Conservation (phyloP, 2,113 vertebrate genomes). For the Scomber scombrus region DNA sequence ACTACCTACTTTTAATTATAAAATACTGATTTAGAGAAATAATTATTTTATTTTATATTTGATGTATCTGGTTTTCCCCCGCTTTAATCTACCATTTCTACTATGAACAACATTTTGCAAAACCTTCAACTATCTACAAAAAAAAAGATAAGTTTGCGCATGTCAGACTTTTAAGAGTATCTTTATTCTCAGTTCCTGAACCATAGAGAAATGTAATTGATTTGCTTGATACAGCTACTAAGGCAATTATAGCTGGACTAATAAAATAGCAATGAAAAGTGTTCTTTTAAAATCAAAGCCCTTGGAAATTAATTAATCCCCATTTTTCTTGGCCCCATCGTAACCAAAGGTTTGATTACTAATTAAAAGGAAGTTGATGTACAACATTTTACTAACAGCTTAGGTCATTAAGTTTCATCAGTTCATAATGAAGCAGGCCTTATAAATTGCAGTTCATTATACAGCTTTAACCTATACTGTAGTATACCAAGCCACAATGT, state of each 20-base stretch:
- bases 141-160: slow-evolving; percentile 28
- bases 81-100: not conserved
- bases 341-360: slow-evolving; percentile 45
- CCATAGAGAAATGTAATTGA: slow-evolving; percentile 62
- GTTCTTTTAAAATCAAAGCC: slow-evolving; percentile 68
- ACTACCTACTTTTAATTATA: not conserved
- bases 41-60: not conserved
- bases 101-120: slow-evolving; percentile 1
- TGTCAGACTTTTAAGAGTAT: slow-evolving; percentile 42
- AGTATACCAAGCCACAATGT: not conserved
- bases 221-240: slow-evolving; percentile 42
- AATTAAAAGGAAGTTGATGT: slow-evolving; percentile 40
- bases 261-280: slow-evolving; percentile 62
- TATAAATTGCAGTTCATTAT: not conserved
- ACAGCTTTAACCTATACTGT: not conserved
- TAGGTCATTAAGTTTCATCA: slow-evolving; percentile 27
- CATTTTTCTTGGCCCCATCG: slow-evolving; percentile 26
- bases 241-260: slow-evolving; percentile 73
- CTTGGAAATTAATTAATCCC: slow-evolving; percentile 69
- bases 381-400: slow-evolving; percentile 11
- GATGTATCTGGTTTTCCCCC: not conserved
- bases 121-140: not conserved
- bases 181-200: slow-evolving; percentile 57
- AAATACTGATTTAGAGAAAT: slow-evolving; percentile 1
- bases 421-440: slow-evolving; percentile 11